These are phyloP conservation scores for Lordiphosa andalusiaca DNA, from an alignment of 2,888 invertebrate genomes.

Conservation along the genomic window DNA sequence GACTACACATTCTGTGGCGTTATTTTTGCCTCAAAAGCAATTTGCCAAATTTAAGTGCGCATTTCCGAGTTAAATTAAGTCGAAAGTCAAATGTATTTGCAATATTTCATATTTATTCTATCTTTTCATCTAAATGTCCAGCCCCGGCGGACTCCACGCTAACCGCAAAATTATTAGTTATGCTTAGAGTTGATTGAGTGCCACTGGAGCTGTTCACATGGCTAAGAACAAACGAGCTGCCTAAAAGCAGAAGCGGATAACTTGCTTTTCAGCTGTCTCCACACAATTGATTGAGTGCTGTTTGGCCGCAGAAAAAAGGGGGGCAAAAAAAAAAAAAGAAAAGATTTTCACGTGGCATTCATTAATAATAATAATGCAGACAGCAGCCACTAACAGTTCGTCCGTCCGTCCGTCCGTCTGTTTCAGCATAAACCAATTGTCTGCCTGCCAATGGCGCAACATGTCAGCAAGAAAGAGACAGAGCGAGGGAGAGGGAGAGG, in stretches of 20 bases:
- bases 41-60: constrained; percentile 12
- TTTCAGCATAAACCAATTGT: constrained; percentile 65
- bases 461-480: constrained; percentile 17
- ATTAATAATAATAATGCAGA: constrained; percentile 58
- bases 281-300: constrained; percentile 65
- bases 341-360: constrained; percentile 73
- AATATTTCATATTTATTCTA: not conserved
- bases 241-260: constrained; percentile 2
- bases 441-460: constrained; percentile 49
- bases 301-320: constrained; percentile 34
- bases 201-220: constrained; percentile 31
- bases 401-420: constrained; percentile 10
- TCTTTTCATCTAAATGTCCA: not conserved
- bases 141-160: constrained; percentile 10
- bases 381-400: constrained; percentile 38
- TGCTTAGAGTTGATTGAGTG: constrained; percentile 38
- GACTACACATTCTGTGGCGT: not conserved
- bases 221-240: constrained; percentile 29
- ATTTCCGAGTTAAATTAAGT: constrained; percentile 1
- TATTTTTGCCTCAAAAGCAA: constrained; percentile 2
- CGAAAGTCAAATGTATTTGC: not conserved
- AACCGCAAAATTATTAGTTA: constrained; percentile 33
- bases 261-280: constrained; percentile 21
- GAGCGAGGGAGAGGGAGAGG: too few species aligned
- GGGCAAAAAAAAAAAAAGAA: too few species aligned